phyloP scores from a whole-genome alignment of 2,888 invertebrate species.

The Chrysolina haemoptera region DNA sequence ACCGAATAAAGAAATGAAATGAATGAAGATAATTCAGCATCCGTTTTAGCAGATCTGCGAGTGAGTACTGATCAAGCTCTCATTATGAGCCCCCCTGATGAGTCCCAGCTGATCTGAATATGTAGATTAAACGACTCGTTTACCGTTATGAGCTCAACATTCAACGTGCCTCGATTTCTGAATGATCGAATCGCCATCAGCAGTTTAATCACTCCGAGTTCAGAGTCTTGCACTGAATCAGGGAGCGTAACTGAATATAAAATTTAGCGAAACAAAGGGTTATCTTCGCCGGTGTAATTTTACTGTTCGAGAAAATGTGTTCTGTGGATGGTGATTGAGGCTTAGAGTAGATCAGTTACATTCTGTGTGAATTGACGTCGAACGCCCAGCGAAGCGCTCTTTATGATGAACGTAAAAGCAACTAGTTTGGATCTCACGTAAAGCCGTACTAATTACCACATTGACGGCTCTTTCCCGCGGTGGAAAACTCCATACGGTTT shows the following conservation, averaged over 20 bases:
- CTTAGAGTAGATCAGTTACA: neutral
- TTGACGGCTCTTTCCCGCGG: too few relatives aligned
- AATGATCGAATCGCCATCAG: conserved; percentile 53
- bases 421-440: too few relatives aligned
- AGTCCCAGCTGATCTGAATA: conserved; percentile 64
- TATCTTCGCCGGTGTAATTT: neutral
- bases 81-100: conserved; percentile 63
- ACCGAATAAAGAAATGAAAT: neutral
- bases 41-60: conserved; percentile 35
- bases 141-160: conserved; percentile 59
- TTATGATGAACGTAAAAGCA: too few relatives aligned
- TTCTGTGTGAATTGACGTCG: neutral
- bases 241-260: neutral
- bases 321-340: neutral
- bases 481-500: too few relatives aligned
- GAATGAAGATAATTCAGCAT: neutral
- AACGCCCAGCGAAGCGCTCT: too few relatives aligned
- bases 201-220: conserved; percentile 43
- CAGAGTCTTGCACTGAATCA: neutral
- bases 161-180: conserved; percentile 59
- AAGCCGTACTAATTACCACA: too few relatives aligned
- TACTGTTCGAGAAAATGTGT: too few relatives aligned
- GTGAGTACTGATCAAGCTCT: conserved; percentile 64
- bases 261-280: conserved; percentile 1
- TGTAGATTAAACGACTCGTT: conserved; percentile 64